Evolutionary conservation across 2,888 invertebrate genomes (phyloP).

Genomic region (Epicampocera succincta): DNA sequence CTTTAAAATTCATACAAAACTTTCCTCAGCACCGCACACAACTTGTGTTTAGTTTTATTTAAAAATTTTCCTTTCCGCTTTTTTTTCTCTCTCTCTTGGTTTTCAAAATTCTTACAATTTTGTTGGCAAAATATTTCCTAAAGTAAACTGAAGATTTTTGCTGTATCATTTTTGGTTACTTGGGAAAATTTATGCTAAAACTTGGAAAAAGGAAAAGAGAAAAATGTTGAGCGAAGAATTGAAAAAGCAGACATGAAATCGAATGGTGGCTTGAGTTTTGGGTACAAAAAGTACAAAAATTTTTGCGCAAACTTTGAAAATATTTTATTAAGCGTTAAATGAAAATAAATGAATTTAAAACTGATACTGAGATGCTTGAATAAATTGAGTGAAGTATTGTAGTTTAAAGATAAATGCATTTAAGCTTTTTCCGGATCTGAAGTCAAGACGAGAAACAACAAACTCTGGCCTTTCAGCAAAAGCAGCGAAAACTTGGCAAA

Average conservation of each 20-base stretch:
- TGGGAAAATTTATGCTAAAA: conserved; percentile 43
- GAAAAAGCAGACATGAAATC: neutral
- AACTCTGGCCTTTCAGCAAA: neutral
- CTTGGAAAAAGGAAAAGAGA: too few species aligned
- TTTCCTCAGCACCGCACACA: conserved; percentile 28
- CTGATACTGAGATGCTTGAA: conserved; percentile 29
- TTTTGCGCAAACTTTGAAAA: conserved; percentile 55
- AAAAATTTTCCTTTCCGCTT: neutral
- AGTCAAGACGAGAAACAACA: neutral
- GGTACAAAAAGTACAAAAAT: neutral
- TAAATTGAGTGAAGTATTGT: conserved; percentile 23
- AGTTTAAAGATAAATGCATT: conserved; percentile 16
- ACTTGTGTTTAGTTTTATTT: conserved; percentile 25
- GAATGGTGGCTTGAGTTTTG: neutral
- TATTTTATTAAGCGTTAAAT: conserved; percentile 66
- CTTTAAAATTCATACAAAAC: neutral
- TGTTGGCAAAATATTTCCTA: conserved; percentile 44
- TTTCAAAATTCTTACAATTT: conserved; percentile 19
- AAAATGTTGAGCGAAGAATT: neutral
- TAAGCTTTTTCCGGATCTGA: neutral
- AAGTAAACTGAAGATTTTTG: conserved; percentile 42
- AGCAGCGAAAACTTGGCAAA: too few species aligned
- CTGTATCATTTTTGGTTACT: conserved; percentile 48
- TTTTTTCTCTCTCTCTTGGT: neutral
- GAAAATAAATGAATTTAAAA: conserved; percentile 64